Evolutionary conservation across 2,113 vertebrate genomes (phyloP).

Genomic region (Phainopepla nitens): DNA sequence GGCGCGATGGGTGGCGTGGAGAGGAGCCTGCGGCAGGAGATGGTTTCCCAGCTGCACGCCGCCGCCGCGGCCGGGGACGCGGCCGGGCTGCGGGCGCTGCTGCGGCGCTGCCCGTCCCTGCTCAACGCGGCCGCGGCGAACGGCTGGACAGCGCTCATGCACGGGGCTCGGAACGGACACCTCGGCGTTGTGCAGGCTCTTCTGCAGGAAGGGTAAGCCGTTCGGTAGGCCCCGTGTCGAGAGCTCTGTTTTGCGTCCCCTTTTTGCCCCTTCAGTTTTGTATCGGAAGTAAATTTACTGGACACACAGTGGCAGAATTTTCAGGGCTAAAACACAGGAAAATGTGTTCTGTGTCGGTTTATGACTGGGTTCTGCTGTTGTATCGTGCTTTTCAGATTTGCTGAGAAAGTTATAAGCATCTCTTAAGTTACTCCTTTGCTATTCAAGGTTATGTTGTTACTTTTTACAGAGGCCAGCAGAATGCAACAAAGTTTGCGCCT

Average conservation of each 20-base stretch:
- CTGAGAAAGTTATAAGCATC: not conserved
- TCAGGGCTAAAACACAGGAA: not conserved
- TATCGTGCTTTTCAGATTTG: not conserved
- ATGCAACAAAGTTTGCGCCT: not conserved
- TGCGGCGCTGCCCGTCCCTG: conserved; percentile 71
- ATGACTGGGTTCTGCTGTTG: not conserved
- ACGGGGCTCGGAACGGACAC: conserved; percentile 87
- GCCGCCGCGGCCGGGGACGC: conserved; percentile 81
- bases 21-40: conserved; percentile 60
- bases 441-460: not conserved
- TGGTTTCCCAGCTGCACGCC: conserved; percentile 76
- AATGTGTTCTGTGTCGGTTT: not conserved
- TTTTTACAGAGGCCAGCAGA: not conserved
- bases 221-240: not conserved
- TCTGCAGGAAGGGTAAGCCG: conserved; percentile 81
- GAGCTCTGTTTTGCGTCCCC: not conserved
- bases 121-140: conserved; percentile 75
- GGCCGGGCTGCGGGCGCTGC: conserved; percentile 65
- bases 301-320: not conserved
- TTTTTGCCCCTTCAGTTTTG: accelerated
- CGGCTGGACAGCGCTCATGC: conserved; percentile 93
- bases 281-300: not conserved
- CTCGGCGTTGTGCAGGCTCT: conserved; percentile 70
- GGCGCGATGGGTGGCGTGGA: conserved; percentile 58
- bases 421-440: not conserved